Percentiles rank a stretch among this genome's conserved stretches.
Evolutionary conservation across 2,797 vertebrate genomes (phyloP).

Genomic region (Acropternis orthonyx): DNA sequence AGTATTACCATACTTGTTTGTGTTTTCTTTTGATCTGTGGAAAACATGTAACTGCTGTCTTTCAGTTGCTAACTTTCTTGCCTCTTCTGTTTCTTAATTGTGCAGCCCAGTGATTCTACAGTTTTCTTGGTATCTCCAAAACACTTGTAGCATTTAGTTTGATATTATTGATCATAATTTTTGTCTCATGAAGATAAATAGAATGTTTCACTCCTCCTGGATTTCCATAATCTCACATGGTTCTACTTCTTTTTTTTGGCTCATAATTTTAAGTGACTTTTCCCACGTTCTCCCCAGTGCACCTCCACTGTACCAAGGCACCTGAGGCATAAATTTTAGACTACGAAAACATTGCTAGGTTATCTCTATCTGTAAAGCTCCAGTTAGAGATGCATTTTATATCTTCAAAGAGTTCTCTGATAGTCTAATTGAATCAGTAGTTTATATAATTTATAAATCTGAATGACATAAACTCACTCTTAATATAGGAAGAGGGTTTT

Average conservation of each 20-base stretch:
- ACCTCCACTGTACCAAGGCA: background rate
- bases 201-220: background rate
- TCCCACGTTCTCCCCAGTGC: background rate
- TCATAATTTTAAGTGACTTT: background rate
- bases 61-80: background rate
- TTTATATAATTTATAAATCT: background rate
- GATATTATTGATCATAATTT: background rate
- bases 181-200: background rate
- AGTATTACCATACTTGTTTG: background rate
- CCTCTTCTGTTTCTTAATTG: background rate
- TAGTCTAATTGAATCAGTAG: background rate
- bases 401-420: slow-evolving; percentile 11
- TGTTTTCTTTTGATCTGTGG: background rate
- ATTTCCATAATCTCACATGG: background rate
- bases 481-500: background rate
- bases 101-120: background rate
- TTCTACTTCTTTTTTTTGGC: background rate
- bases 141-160: background rate
- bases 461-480: background rate
- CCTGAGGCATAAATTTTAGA: background rate
- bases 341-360: background rate
- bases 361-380: slow-evolving; percentile 2
- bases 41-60: background rate
- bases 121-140: background rate
- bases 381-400: background rate